phyloP scores from a whole-genome alignment of 2,113 vertebrate genomes.

The Oplegnathus fasciatus region DNA sequence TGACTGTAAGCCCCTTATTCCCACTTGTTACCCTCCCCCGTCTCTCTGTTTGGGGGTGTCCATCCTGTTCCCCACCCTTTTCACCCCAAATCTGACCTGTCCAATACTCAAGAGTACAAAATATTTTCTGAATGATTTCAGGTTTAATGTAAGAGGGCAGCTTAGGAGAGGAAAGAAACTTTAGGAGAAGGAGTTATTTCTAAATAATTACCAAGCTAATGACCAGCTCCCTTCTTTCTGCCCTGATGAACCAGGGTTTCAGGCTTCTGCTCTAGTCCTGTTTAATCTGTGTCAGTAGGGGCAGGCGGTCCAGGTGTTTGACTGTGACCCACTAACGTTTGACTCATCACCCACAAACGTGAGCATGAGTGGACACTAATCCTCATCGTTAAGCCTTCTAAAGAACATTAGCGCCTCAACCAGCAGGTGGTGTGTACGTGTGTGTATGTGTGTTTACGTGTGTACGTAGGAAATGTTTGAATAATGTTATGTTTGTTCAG shows the following conservation, averaged over 20 bases:
- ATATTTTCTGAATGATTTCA: not conserved
- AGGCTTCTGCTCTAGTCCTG: not conserved
- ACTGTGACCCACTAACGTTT: slow-evolving; percentile 81
- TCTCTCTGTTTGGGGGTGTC: not conserved
- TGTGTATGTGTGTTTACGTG: slow-evolving; percentile 21
- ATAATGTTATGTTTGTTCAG: not conserved
- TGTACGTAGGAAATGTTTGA: slow-evolving; percentile 2
- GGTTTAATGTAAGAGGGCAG: not conserved
- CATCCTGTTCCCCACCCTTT: not conserved
- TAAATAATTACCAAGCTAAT: too few relatives aligned
- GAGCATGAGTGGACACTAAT: slow-evolving; percentile 69
- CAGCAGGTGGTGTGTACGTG: slow-evolving; percentile 57
- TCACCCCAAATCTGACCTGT: slow-evolving; percentile 9
- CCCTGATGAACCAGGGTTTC: not conserved
- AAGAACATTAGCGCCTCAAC: slow-evolving; percentile 74
- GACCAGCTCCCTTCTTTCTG: not conserved
- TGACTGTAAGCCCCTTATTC: slow-evolving; percentile 49
- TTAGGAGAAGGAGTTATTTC: too few relatives aligned
- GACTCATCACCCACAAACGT: slow-evolving; percentile 66
- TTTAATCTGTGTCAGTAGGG: slow-evolving; percentile 71
- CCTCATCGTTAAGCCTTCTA: slow-evolving; percentile 68
- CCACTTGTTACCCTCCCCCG: slow-evolving; percentile 42
- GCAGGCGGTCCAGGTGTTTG: slow-evolving; percentile 70
- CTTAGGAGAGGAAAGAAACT: not conserved
- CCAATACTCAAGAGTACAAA: not conserved